Percentiles rank a stretch among this genome's conserved stretches.
phyloP scores from a whole-genome alignment of 2,797 vertebrate genomes.

The Anolis apletophallus region DNA sequence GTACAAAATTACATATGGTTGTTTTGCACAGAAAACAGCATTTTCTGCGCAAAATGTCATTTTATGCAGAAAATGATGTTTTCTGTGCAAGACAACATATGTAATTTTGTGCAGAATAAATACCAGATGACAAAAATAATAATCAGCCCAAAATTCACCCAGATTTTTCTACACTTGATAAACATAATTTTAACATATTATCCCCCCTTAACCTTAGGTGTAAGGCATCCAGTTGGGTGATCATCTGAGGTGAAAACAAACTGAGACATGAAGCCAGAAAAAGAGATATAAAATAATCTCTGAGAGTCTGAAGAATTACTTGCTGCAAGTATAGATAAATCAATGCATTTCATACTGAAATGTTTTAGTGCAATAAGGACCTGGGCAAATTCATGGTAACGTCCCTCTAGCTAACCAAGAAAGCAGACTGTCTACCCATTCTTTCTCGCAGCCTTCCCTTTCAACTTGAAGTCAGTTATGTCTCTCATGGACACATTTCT shows the following conservation, averaged over 20 bases:
- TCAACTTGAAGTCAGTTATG: constrained; percentile 54
- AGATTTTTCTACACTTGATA: no score
- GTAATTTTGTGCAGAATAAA: no score
- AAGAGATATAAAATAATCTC: neutral
- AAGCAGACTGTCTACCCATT: constrained; percentile 36
- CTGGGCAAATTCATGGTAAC: neutral
- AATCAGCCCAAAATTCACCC: no score
- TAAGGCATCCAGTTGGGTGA: neutral
- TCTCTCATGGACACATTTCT: constrained; percentile 61
- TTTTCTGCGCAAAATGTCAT: no score
- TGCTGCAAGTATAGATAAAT: neutral
- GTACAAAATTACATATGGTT: no score
- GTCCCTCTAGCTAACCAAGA: neutral
- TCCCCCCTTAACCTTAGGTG: neutral
- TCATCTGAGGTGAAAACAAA: neutral
- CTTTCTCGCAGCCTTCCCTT: neutral
- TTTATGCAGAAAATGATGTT: no score
- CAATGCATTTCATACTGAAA: neutral
- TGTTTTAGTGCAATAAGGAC: neutral
- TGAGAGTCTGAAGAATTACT: neutral
- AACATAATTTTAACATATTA: no score
- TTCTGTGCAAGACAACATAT: no score
- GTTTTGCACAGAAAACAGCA: no score
- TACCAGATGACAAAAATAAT: no score
- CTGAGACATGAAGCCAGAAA: neutral